Evolutionary conservation across 1,140 invertebrate genomes (phyloP).

Genomic region (Luehdorfia chinensis): DNA sequence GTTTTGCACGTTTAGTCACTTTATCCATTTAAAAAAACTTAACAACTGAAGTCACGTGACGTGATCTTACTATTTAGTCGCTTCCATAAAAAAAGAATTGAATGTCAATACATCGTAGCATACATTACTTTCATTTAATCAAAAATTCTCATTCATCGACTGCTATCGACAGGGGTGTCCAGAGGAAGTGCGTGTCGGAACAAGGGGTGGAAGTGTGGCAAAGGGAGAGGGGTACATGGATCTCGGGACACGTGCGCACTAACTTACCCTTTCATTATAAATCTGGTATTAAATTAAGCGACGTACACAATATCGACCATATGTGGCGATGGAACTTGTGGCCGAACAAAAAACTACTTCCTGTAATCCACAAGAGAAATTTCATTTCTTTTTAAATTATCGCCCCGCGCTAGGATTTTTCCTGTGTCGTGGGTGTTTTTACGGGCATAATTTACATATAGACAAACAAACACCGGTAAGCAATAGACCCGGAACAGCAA

Average conservation of each 20-base stretch:
- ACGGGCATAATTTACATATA: no score
- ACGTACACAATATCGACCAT: constrained; percentile 8
- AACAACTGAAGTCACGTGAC: no score
- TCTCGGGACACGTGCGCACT: constrained; percentile 11
- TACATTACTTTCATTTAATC: no score
- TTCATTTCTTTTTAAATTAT: no score
- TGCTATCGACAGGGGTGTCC: constrained; percentile 16
- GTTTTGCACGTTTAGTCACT: no score
- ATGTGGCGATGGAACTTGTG: neutral
- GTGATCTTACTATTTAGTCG: no score
- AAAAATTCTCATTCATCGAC: constrained; percentile 18
- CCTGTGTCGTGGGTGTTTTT: no score
- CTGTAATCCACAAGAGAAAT: neutral
- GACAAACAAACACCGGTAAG: no score
- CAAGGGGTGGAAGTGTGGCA: constrained; percentile 10
- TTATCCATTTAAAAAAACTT: no score
- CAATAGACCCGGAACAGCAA: no score
- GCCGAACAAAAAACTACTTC: constrained; percentile 7
- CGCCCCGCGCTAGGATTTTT: no score
- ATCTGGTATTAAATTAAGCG: constrained; percentile 17
- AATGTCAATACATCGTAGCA: neutral
- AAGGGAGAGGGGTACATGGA: constrained; percentile 1
- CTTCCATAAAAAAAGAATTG: neutral
- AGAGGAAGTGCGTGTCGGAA: constrained; percentile 30
- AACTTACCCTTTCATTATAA: constrained; percentile 11